Base-by-base conservation (phyloP, 2,113 vertebrate genomes). In the Noctilio leporinus region DNA sequence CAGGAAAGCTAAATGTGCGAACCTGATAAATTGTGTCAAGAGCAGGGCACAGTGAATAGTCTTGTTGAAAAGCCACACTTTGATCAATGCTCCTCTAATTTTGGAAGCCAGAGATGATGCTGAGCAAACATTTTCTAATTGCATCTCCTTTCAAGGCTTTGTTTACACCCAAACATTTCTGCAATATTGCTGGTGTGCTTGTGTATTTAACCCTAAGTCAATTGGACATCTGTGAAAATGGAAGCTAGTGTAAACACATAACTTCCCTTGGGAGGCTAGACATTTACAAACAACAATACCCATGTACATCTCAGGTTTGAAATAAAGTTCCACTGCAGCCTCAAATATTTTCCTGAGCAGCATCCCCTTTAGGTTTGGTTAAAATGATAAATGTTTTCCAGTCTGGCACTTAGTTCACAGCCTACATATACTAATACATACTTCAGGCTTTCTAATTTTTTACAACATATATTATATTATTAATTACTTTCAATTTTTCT, bases 401-500 rank as follows among this genome's bases (percentile, higher is more conserved):
- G 30, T 72, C 94, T 77, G 81, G 87, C 14, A 0, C 17, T 67
- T 69, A 53, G 86, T 45, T 95, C 95, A 94, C 83, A 65, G 22
- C 11, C 45, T 4, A n/a, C 33, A 12, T 45, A 33, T 83, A 86
- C 89, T 81, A 88, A 78, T 19, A 84, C 43, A 69, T 30, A 45
- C 83, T 91, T 85, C 10, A 82, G 62, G 70, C 92, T 95, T 96
- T 90, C 89, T 86, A 89, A 91, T 96, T 92, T 96, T n/a, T 38
- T 57, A 65, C 53, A 86, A 73, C 43, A 57, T 47, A 33, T 86
- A 82, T 10, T 64, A 47, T 87, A 78, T 95, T 89, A 90, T 97
- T 83, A 76, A 59, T 96, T 94, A 76, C 62, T 91, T 93, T 95
- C 70, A 62, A 7, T 81, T 72, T 94, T 96, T 96, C 97, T 92